Percentiles rank a stretch among this genome's conserved stretches.
phyloP scores from a whole-genome alignment of 2,113 vertebrate species.

The Dasyornis broadbenti region DNA sequence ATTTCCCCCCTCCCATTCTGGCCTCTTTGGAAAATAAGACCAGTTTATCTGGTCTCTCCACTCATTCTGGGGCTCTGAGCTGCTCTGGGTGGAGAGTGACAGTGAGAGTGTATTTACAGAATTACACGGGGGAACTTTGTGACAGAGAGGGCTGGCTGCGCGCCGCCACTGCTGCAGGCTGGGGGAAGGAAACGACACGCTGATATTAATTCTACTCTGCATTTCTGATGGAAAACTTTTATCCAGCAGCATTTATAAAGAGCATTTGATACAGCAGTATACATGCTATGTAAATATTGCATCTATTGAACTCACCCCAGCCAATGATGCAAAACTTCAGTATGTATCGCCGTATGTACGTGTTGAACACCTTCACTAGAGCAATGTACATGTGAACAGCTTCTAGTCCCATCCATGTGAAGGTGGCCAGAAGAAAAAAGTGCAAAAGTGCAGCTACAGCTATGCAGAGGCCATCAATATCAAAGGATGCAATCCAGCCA shows the following conservation, averaged over 20 bases:
- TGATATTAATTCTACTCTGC: neutral
- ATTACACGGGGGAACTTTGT: accelerated
- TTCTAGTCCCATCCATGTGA: slow-evolving; percentile 98
- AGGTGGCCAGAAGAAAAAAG: slow-evolving; percentile 92
- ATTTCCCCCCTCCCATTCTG: neutral
- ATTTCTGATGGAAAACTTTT: neutral
- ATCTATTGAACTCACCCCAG: slow-evolving; percentile 83
- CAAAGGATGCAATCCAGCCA: slow-evolving; percentile 86
- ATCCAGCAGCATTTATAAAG: neutral
- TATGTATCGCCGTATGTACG: slow-evolving; percentile 93
- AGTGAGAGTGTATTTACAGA: neutral
- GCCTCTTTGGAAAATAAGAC: neutral
- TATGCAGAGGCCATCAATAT: slow-evolving; percentile 76
- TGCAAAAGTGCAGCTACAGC: slow-evolving; percentile 84
- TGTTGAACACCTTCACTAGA: slow-evolving; percentile 97
- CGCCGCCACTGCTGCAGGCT: accelerated
- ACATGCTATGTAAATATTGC: neutral
- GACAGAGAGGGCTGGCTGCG: neutral
- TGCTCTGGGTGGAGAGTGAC: neutral
- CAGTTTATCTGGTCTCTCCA: neutral
- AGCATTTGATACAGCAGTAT: neutral
- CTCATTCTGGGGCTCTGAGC: neutral
- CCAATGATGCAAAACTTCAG: slow-evolving; percentile 95
- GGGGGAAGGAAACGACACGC: accelerated
- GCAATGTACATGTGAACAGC: slow-evolving; percentile 99